phyloP scores from a whole-genome alignment of 2,888 invertebrate species.

The Xestia xanthographa region DNA sequence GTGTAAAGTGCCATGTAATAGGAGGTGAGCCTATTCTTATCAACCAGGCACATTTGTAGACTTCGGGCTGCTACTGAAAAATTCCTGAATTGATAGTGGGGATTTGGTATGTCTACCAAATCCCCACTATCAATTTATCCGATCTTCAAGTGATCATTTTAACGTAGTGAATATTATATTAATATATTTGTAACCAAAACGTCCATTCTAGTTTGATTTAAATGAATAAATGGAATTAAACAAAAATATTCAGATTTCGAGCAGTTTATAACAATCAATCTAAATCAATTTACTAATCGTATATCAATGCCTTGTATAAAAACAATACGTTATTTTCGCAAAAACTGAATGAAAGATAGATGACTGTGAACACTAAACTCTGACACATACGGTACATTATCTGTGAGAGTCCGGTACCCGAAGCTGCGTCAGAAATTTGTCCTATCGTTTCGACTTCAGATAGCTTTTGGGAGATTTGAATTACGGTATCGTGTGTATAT shows the following conservation, averaged over 20 bases:
- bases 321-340: background rate
- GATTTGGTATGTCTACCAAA: no score
- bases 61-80: background rate
- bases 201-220: no score
- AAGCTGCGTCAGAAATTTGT: no score
- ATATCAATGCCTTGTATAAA: background rate
- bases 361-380: background rate
- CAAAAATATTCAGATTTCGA: background rate
- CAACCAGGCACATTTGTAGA: background rate
- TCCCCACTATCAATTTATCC: no score
- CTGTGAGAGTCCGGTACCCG: background rate
- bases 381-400: background rate
- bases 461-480: background rate
- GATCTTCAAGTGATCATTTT: no score
- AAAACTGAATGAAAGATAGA: background rate
- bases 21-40: no score
- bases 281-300: background rate
- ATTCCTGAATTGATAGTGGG: no score
- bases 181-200: background rate
- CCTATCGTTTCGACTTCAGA: background rate
- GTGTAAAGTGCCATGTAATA: background rate
- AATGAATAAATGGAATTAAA: no score
- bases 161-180: background rate
- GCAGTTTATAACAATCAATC: background rate
- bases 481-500: no score